Evolutionary conservation across 2,888 invertebrate genomes (phyloP).

Genomic region (Perizoma flavofasciatum): DNA sequence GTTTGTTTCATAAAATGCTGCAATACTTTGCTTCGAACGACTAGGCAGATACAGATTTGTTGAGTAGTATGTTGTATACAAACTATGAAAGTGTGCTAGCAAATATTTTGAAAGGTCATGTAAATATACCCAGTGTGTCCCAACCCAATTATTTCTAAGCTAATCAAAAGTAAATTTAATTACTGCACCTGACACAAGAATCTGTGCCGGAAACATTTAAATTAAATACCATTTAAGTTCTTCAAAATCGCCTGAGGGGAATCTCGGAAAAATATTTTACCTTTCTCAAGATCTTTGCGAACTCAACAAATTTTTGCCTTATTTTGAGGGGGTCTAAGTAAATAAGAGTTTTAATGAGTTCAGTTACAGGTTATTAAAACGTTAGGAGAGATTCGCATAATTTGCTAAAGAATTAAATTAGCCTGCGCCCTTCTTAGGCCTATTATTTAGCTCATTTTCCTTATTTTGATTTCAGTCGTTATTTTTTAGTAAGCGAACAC

Average conservation of each 20-base stretch:
- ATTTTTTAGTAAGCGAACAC: constrained; percentile 13
- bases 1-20: no score
- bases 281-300: constrained; percentile 1
- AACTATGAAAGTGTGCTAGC: no score
- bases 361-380: constrained; percentile 51
- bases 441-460: constrained; percentile 12
- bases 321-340: constrained; percentile 36
- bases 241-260: constrained; percentile 27
- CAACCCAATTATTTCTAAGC: no score
- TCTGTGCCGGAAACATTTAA: constrained; percentile 13
- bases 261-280: constrained; percentile 15
- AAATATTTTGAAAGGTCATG: no score
- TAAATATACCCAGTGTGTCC: no score
- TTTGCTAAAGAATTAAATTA: constrained; percentile 23
- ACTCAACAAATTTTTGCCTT: constrained; percentile 6
- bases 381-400: constrained; percentile 41
- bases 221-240: background rate
- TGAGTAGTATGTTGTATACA: no score
- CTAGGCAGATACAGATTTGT: no score
- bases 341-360: constrained; percentile 53
- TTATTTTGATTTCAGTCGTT: constrained; percentile 15
- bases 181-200: constrained; percentile 16
- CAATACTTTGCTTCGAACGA: background rate
- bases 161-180: no score
- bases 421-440: constrained; percentile 9